Conservation (phyloP, 2,888 invertebrate species). For the Lumbricus terrestris region DNA sequence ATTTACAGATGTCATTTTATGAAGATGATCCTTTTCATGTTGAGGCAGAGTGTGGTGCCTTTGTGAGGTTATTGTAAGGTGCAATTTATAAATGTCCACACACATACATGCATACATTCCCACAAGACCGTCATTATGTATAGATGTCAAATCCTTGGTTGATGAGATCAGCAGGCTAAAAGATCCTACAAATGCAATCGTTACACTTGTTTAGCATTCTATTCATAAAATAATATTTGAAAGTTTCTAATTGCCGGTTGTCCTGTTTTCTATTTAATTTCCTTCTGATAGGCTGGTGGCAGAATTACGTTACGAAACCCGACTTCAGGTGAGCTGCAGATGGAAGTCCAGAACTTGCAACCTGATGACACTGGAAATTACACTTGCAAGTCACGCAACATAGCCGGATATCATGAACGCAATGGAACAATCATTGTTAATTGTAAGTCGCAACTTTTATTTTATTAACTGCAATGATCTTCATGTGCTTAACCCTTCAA, state of each 20-base stretch:
- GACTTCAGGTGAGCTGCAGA: constrained; percentile 15
- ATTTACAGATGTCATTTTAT: neutral
- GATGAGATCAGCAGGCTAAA: neutral
- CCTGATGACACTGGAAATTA: constrained; percentile 44
- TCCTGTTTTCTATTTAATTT: neutral
- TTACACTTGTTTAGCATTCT: neutral
- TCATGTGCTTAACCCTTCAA: neutral
- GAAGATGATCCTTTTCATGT: neutral
- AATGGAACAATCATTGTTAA: constrained; percentile 44
- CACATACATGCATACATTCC: too few species aligned
- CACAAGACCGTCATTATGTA: neutral
- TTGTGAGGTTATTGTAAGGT: too few species aligned
- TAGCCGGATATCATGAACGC: constrained; percentile 39
- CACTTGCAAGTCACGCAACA: constrained; percentile 44
- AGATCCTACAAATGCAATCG: too few species aligned
- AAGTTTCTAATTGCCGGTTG: too few species aligned
- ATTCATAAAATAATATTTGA: too few species aligned
- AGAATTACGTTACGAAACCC: constrained; percentile 31
- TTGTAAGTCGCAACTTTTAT: constrained; percentile 37
- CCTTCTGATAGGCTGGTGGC: constrained; percentile 34
- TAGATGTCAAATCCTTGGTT: neutral
- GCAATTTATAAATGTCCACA: too few species aligned
- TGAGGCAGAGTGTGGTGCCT: neutral
- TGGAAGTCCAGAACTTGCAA: constrained; percentile 27
- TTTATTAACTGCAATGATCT: neutral